phyloP scores from a whole-genome alignment of 2,888 invertebrate species.

The Platypus cylindrus region DNA sequence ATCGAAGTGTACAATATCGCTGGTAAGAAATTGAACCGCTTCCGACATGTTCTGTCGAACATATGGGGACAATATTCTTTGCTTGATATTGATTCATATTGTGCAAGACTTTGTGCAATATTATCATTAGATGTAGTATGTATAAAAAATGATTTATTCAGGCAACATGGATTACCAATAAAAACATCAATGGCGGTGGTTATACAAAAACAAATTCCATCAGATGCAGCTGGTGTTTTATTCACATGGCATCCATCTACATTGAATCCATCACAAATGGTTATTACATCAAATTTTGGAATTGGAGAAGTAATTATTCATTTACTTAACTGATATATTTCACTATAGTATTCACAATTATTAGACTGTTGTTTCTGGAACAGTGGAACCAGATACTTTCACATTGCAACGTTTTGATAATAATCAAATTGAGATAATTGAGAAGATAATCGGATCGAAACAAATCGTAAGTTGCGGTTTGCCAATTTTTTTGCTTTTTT shows the following conservation, averaged over 20 bases:
- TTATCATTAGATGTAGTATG: too few species aligned
- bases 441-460: conserved; percentile 43
- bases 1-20: conserved; percentile 65
- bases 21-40: conserved; percentile 38
- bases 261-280: conserved; percentile 52
- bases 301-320: conserved; percentile 56
- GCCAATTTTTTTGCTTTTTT: background rate
- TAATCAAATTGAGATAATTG: conserved; percentile 31
- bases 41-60: background rate
- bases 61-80: too few species aligned
- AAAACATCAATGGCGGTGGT: conserved; percentile 63
- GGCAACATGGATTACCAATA: conserved; percentile 61
- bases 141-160: too few species aligned
- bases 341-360: conserved; percentile 5
- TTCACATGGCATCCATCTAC: conserved; percentile 69
- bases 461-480: conserved; percentile 5
- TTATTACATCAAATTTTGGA: conserved; percentile 70
- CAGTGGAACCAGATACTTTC: conserved; percentile 64
- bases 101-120: background rate
- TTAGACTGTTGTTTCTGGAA: conserved; percentile 68
- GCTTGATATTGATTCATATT: background rate
- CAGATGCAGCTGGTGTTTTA: conserved; percentile 64
- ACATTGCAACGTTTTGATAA: conserved; percentile 41
- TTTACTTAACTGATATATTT: background rate
- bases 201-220: conserved; percentile 61